Conservation (phyloP, 2,113 vertebrate species). For the Pachyramphus minor region DNA sequence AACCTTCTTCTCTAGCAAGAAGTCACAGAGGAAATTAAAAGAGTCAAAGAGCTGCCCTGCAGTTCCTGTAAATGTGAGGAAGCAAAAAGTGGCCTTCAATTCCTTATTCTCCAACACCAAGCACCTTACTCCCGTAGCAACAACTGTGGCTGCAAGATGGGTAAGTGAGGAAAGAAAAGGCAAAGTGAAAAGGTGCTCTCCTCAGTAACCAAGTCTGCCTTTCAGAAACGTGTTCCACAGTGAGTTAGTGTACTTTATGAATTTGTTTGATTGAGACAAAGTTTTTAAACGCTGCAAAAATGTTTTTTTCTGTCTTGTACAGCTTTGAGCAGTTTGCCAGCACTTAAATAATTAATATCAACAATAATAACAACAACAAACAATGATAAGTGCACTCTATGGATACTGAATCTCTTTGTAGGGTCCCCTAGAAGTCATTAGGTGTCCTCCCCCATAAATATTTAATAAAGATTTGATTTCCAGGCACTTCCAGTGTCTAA, state of each 20-base stretch:
- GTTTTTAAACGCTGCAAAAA: background rate
- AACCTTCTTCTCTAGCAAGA: background rate
- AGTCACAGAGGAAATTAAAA: background rate
- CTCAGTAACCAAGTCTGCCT: background rate
- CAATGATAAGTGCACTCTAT: slow-evolving; percentile 19
- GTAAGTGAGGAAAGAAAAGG: background rate
- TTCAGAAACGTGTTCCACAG: background rate
- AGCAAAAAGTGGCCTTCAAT: background rate
- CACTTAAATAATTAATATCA: slow-evolving; percentile 46
- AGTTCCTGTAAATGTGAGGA: background rate
- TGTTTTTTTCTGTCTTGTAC: slow-evolving; percentile 1
- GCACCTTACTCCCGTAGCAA: background rate
- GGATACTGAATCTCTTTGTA: slow-evolving; percentile 32
- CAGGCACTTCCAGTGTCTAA: slow-evolving; percentile 22
- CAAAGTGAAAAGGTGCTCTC: background rate
- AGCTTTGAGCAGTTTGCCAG: background rate
- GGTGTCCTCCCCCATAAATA: slow-evolving; percentile 12
- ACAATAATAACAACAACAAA: slow-evolving; percentile 9
- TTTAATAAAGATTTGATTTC: slow-evolving; percentile 61
- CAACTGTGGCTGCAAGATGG: background rate
- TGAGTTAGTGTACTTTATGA: background rate
- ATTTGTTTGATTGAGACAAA: background rate
- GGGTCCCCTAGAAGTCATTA: slow-evolving; percentile 47
- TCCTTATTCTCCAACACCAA: background rate
- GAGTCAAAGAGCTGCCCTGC: background rate